phyloP scores from a whole-genome alignment of 2,797 vertebrate genomes.

The Anabacerthia variegaticeps region DNA sequence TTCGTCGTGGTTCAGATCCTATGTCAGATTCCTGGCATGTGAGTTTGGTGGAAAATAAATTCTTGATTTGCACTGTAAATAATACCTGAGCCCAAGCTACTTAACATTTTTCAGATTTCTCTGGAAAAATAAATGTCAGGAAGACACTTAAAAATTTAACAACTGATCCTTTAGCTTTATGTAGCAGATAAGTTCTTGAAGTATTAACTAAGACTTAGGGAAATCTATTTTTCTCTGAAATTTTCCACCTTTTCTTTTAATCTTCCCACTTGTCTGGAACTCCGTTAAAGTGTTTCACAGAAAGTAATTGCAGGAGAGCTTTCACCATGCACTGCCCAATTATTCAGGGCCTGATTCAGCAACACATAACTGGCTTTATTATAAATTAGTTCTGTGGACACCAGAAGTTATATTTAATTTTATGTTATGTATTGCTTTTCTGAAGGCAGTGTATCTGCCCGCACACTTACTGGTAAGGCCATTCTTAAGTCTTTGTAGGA shows the following conservation, averaged over 20 bases:
- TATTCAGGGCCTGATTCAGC: background rate
- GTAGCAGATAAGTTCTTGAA: background rate
- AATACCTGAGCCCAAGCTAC: background rate
- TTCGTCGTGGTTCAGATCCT: constrained; percentile 20
- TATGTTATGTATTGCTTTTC: background rate
- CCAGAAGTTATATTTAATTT: background rate
- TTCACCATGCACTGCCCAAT: background rate
- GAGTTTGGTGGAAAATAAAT: background rate
- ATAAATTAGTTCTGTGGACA: background rate
- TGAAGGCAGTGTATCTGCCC: background rate
- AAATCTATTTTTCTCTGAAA: constrained; percentile 10
- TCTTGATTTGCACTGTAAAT: constrained; percentile 39
- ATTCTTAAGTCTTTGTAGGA: background rate
- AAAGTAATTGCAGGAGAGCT: background rate
- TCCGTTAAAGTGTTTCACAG: constrained; percentile 1
- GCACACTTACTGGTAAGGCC: background rate
- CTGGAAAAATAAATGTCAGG: background rate
- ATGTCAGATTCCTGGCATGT: constrained; percentile 45
- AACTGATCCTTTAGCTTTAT: background rate
- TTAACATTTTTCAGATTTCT: constrained; percentile 41
- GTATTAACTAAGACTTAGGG: background rate
- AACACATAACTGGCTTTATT: background rate
- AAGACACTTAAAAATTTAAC: background rate
- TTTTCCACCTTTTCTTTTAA: constrained; percentile 4
- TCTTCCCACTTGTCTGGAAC: constrained; percentile 4